Percentiles rank a stretch among this genome's conserved stretches.
Conservation (phyloP, 2,888 invertebrate genomes). For the Pardosa pseudoannulata region DNA sequence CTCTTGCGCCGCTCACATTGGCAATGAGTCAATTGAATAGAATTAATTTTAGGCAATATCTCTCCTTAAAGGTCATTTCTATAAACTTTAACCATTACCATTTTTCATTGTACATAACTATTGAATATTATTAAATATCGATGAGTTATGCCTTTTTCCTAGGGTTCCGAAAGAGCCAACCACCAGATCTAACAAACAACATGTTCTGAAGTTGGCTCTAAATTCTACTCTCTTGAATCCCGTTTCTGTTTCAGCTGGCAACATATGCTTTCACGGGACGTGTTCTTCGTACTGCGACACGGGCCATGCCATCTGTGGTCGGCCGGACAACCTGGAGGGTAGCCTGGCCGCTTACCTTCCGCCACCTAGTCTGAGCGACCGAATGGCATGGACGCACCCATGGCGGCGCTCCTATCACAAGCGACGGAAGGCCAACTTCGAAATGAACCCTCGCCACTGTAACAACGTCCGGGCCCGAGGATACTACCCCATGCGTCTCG, state of each 20-base stretch:
- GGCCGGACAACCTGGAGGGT: conserved; percentile 95
- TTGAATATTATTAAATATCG: too few relatives aligned
- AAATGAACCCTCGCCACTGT: conserved; percentile 94
- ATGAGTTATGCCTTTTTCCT: too few relatives aligned
- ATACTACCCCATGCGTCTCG: conserved; percentile 92
- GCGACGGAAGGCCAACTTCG: conserved; percentile 97
- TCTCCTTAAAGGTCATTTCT: too few relatives aligned
- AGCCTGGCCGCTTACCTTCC: conserved; percentile 98
- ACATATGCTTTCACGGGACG: conserved; percentile 86
- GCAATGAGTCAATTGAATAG: too few relatives aligned
- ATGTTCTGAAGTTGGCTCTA: too few relatives aligned
- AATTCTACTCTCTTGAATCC: too few relatives aligned
- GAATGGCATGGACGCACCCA: conserved; percentile 83
- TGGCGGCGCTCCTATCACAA: conserved; percentile 92
- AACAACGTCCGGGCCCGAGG: conserved; percentile 89
- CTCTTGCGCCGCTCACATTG: too few relatives aligned
- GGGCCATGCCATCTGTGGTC: conserved; percentile 91
- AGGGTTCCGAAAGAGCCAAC: too few relatives aligned
- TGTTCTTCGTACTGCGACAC: conserved; percentile 81
- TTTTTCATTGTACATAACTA: too few relatives aligned
- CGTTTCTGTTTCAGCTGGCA: conserved; percentile 83
- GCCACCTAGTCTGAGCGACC: conserved; percentile 85
- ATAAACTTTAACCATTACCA: too few relatives aligned
- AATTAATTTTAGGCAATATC: too few relatives aligned
- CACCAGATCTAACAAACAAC: too few relatives aligned